Percentiles rank a stretch among this genome's conserved stretches.
Evolutionary conservation across 35 echinoderm and acorn worm species (phyloP).

Genomic region (Diadema setosum): DNA sequence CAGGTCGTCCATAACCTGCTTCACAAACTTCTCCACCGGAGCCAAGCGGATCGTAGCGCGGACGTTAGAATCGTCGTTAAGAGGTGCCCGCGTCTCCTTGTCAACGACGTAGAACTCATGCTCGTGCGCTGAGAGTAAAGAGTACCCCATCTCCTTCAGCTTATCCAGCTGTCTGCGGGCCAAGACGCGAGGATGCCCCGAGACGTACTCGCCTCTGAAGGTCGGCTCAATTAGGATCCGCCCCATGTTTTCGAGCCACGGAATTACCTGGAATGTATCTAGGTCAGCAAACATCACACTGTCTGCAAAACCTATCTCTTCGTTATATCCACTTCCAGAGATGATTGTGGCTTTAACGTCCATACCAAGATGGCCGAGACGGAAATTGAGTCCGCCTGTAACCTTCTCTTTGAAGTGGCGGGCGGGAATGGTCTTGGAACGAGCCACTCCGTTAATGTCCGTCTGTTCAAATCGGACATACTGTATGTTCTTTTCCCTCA

Average conservation of each 20-base stretch:
- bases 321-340: not conserved
- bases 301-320: slow-evolving; percentile 27
- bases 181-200: not conserved
- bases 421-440: slow-evolving; percentile 60
- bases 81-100: not conserved
- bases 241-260: slow-evolving; percentile 48
- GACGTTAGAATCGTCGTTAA: not conserved
- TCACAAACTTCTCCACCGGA: not conserved
- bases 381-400: slow-evolving; percentile 26
- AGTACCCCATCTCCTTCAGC: slow-evolving; percentile 12
- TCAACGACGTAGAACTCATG: slow-evolving; percentile 35
- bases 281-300: slow-evolving; percentile 44
- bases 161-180: not conserved
- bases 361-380: not conserved
- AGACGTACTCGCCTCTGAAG: not conserved
- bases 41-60: not conserved
- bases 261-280: slow-evolving; percentile 49
- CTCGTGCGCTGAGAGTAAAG: slow-evolving; percentile 3
- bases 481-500: slow-evolving; percentile 31
- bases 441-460: slow-evolving; percentile 44
- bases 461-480: slow-evolving; percentile 56
- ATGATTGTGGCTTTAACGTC: not conserved
- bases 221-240: slow-evolving; percentile 22
- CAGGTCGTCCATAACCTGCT: not conserved
- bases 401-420: slow-evolving; percentile 69